Evolutionary conservation across 2,888 invertebrate genomes (phyloP).

Genomic region (Apotomis turbidana): DNA sequence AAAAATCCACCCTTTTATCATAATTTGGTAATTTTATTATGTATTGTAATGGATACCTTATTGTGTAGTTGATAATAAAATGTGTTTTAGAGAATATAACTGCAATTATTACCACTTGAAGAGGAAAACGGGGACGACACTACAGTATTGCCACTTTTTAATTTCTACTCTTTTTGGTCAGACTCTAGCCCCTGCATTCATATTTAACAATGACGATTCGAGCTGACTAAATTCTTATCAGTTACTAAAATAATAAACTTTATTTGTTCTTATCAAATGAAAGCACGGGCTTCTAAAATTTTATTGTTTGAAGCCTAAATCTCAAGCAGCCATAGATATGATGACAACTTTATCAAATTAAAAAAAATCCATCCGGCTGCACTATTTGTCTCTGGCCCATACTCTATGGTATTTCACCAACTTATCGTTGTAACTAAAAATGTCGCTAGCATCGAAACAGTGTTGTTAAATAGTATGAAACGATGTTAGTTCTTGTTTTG

Average conservation of each 20-base stretch:
- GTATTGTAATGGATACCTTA: too few relatives aligned
- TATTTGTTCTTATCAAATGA: constrained; percentile 15
- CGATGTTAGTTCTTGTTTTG: background rate
- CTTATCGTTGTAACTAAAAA: background rate
- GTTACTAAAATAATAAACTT: background rate
- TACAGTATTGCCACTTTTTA: too few relatives aligned
- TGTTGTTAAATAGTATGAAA: constrained; percentile 1
- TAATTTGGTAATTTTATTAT: too few relatives aligned
- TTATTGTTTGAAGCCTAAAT: constrained; percentile 18
- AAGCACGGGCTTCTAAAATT: constrained; percentile 8
- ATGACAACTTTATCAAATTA: constrained; percentile 21
- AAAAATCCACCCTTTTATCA: too few relatives aligned
- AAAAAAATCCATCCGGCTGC: constrained; percentile 25
- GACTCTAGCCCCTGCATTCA: too few relatives aligned
- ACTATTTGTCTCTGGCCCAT: constrained; percentile 18
- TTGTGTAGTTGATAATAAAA: too few relatives aligned
- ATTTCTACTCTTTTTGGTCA: too few relatives aligned
- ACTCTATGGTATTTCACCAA: constrained; percentile 1
- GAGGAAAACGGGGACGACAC: too few relatives aligned
- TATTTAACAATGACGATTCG: too few relatives aligned
- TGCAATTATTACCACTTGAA: too few relatives aligned
- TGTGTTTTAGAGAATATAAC: too few relatives aligned
- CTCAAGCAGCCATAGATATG: constrained; percentile 10
- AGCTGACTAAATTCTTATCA: too few relatives aligned
- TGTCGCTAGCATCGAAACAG: background rate